These are phyloP conservation scores for Monopis laevigella DNA, from an alignment of 2,888 invertebrate genomes.

Conservation along the genomic window DNA sequence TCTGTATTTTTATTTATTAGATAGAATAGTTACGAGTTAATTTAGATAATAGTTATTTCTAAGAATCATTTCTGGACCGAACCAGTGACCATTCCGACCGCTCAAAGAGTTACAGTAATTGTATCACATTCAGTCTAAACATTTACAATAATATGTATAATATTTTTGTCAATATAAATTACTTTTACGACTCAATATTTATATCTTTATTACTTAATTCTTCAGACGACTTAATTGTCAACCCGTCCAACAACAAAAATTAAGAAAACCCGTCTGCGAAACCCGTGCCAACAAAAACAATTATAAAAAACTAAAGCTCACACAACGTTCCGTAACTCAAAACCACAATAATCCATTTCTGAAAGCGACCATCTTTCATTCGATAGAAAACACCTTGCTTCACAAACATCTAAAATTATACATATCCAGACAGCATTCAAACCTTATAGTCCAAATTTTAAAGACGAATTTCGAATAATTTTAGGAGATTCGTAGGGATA, in stretches of 20 bases:
- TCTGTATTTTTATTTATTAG: too few species aligned
- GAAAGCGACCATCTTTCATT: constrained; percentile 42
- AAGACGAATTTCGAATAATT: neutral
- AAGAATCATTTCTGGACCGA: too few species aligned
- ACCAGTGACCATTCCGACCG: too few species aligned
- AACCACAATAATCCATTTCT: constrained; percentile 31
- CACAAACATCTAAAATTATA: constrained; percentile 26
- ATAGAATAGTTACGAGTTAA: too few species aligned
- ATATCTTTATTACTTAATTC: too few species aligned
- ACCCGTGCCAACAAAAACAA: constrained; percentile 49
- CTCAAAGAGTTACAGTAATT: too few species aligned
- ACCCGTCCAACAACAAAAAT: constrained; percentile 23
- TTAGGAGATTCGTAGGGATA: neutral
- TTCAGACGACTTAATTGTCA: constrained; percentile 1
- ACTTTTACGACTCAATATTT: too few species aligned
- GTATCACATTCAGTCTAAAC: constrained; percentile 16
- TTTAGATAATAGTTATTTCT: too few species aligned
- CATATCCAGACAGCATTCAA: neutral
- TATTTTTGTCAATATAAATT: neutral
- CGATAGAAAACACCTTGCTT: constrained; percentile 60
- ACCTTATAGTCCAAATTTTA: neutral
- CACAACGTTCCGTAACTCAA: constrained; percentile 1
- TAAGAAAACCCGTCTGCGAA: constrained; percentile 22
- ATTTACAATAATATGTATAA: constrained; percentile 7
- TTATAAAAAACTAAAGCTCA: neutral